Evolutionary conservation across 2,113 vertebrate species (phyloP), one percentile per base, ranked within the genome.

Genomic region (Pycnonotus jocosus): DNA sequence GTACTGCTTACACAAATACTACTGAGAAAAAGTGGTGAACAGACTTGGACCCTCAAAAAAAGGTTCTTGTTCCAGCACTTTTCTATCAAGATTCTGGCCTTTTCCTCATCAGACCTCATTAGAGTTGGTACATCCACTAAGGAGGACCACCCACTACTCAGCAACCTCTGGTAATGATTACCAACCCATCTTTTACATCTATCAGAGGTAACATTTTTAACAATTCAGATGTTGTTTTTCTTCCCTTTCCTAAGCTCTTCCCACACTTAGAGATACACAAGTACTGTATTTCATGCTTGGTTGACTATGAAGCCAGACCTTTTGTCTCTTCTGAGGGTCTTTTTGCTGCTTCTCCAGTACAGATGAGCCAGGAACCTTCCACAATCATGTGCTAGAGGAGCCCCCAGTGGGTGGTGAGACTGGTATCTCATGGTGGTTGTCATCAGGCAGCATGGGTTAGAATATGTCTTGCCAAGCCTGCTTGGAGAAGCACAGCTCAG

Each of bases 1-100:
- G 35, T 78, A 78, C 62, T 95, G 76, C 93, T 92, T 95, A 86
- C 44, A 93, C 48, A 95, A 92, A 56, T 73, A 94, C 76, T 81
- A 38, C 81, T 93, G 87, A 94, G 79, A 83, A 91, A 90, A 93
- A 88, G 60, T 78, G 73, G 33, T 86, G 58, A 83, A 40, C 19
- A 77, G 60, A 31, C 71, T 66, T 83, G 68, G 35, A 38, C 44
- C 28, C 47, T 91, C 56, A 62, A 54, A 94, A 44, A 31, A 40
- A 4, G 22, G 12, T 58, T 88, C 65, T 60, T 81, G 35, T 89
- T 94, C 76, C 76, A 88, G 47, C 38, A 51, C 48, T 88, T 95
- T 62, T 28, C 62, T 76, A 23, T 51, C 48, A 35, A 86, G 51
- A 60, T 92, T 93, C 60, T 94, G 82, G 77, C 51, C 24, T 69